phyloP scores from a whole-genome alignment of 2,113 vertebrate species.

The Morone saxatilis region DNA sequence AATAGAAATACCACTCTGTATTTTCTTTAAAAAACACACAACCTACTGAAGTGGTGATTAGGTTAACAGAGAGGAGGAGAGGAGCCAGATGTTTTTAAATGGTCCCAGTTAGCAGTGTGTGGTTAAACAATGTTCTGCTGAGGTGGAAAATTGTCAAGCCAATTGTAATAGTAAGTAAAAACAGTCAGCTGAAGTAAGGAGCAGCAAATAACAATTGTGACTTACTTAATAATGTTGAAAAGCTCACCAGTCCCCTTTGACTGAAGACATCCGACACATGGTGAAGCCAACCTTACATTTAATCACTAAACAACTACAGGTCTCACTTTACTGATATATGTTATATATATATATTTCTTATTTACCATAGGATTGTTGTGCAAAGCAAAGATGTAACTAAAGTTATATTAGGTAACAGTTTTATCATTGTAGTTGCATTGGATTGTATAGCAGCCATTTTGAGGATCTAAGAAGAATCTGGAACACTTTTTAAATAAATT shows the following conservation, averaged over 20 bases:
- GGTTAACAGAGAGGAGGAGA: neutral
- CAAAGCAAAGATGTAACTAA: neutral
- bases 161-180: neutral
- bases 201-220: no score
- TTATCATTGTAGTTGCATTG: neutral
- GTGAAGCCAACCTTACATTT: no score
- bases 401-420: neutral
- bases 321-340: no score
- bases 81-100: neutral
- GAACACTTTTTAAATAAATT: neutral
- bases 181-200: no score
- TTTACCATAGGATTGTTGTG: neutral
- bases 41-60: constrained; percentile 9
- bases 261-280: no score
- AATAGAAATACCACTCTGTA: constrained; percentile 26
- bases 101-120: neutral
- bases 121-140: neutral
- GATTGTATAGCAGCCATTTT: neutral
- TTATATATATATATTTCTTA: no score
- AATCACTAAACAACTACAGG: no score
- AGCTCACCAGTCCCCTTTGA: no score
- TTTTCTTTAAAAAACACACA: neutral
- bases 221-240: no score
- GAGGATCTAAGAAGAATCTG: neutral
- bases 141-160: neutral